Conservation (phyloP, 2,113 vertebrate species). For the Nannospalax galili region DNA sequence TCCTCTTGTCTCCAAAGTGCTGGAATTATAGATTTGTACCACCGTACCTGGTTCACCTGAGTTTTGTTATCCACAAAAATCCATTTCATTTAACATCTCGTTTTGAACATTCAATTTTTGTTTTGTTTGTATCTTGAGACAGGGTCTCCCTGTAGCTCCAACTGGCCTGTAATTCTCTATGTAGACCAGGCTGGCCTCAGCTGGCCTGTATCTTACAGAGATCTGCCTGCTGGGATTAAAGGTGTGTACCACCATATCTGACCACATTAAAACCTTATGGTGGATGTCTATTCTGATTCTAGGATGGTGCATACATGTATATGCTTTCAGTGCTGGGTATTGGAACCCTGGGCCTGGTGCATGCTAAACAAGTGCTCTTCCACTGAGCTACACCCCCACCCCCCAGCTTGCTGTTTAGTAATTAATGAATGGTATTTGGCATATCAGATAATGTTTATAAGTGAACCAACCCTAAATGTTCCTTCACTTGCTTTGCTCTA, state of each 20-base stretch:
- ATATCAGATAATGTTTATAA: neutral
- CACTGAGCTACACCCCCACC: neutral
- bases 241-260: too few relatives aligned
- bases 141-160: neutral
- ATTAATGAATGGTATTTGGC: neutral
- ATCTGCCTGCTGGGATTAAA: too few relatives aligned
- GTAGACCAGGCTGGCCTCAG: too few relatives aligned
- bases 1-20: too few relatives aligned
- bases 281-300: slow-evolving; percentile 26
- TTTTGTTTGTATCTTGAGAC: too few relatives aligned
- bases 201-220: too few relatives aligned
- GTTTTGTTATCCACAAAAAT: too few relatives aligned
- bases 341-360: neutral
- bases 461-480: neutral
- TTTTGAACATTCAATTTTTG: too few relatives aligned
- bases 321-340: neutral
- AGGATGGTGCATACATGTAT: neutral
- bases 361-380: neutral
- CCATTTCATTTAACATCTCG: too few relatives aligned
- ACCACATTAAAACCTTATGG: slow-evolving; percentile 23
- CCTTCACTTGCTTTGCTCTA: neutral
- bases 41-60: too few relatives aligned
- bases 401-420: neutral
- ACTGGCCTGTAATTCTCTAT: neutral
- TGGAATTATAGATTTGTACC: too few relatives aligned